Base-by-base conservation (phyloP, 92 coral and sea anemone species). In the Palythoa grandis region DNA sequence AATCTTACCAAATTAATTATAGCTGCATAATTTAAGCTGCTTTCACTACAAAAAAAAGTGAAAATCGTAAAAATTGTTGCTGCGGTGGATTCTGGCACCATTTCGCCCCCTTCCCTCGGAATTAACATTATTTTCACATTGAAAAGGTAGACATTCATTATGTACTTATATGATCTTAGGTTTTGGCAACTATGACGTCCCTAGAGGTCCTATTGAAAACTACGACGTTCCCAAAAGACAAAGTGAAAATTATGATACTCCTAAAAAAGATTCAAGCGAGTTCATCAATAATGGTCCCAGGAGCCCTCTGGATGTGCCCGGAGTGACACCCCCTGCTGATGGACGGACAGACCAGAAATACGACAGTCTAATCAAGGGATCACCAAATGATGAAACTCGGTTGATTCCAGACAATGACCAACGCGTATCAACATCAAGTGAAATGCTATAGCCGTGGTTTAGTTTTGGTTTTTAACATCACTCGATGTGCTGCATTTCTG, bases 161-260 rank as follows among this genome's bases (percentile, higher is more conserved):
- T n/a, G 11, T 58, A 0, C 16, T 58, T 4, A 58, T n/a, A 0
- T 39, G 50, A 0, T 1, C 50, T 43, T 70, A 94, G 98, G 84
- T 57, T 82, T 79, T 24, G 92, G 91, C 57, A 92, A 94, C 60
- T 94, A 94, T 78, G 98, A 94, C 70, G 61, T 94, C 40, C 98
- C 98, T 50, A 90, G 63, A 24, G 82, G 88, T 8, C 48, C 91
- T 22, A 12, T 66, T 10, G 58, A 83, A 2, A 87, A 84, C 76
- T 92, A 94, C 86, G 97, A 94, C 68, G 83, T 87, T 40, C 96
- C 96, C 2, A 84, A 84, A 7, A 39, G 80, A 52, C 20, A 74
- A 4, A 86, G 76, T 14, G 85, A 67, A 52, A 87, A 87, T 38
- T 83, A 84, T 23, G 90, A 83, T 50, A n/a, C 58, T 20, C 85